Evolutionary conservation across 1,140 invertebrate genomes (phyloP).

Genomic region (Holcopasites calliopsidis): DNA sequence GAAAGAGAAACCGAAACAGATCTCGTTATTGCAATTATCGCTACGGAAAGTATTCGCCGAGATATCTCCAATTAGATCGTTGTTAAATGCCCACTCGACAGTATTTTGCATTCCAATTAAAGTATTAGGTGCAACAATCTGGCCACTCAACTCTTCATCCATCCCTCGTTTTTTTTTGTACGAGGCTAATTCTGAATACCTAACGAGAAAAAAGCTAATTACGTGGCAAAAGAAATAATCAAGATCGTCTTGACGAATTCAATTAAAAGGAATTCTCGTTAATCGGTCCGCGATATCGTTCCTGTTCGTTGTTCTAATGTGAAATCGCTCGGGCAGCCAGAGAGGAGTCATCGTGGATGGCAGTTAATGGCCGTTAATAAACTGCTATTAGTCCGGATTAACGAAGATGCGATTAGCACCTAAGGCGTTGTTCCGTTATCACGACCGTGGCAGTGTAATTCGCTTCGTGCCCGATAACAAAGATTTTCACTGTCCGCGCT

Average conservation of each 20-base stretch:
- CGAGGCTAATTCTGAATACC: neutral
- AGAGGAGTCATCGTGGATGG: neutral
- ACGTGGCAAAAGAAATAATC: too few species aligned
- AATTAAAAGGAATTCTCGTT: neutral
- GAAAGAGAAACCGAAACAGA: neutral
- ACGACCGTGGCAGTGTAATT: neutral
- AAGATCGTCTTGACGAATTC: neutral
- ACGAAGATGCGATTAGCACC: slow-evolving; percentile 15
- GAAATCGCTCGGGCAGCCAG: neutral
- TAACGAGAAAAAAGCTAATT: too few species aligned
- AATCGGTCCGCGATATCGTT: neutral
- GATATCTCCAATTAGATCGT: slow-evolving; percentile 10
- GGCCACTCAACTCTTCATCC: neutral
- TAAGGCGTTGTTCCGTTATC: slow-evolving; percentile 11
- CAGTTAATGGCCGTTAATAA: slow-evolving; percentile 10
- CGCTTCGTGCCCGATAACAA: slow-evolving; percentile 13
- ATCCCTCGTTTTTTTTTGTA: neutral
- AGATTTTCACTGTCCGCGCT: neutral
- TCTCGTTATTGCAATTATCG: neutral
- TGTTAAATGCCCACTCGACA: slow-evolving; percentile 9
- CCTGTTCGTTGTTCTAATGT: neutral
- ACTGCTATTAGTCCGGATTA: slow-evolving; percentile 29
- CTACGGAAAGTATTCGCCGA: slow-evolving; percentile 4
- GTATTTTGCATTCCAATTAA: slow-evolving; percentile 10
- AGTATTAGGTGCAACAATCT: slow-evolving; percentile 11